phyloP scores from a whole-genome alignment of 2,797 vertebrate species.

The Amblyopsis hoosieri region DNA sequence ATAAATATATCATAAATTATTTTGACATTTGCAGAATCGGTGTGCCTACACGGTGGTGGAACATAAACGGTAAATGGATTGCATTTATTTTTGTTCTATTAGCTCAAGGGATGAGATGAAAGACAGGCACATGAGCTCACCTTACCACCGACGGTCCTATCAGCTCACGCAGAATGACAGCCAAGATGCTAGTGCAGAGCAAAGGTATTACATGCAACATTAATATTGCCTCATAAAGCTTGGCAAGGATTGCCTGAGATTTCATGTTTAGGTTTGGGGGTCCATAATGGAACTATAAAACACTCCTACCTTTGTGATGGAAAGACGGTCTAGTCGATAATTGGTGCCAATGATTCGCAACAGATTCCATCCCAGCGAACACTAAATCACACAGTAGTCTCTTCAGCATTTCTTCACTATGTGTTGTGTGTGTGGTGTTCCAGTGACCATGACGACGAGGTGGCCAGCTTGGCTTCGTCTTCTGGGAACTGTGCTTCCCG shows the following conservation, averaged over 20 bases:
- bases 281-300: too few relatives aligned
- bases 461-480: conserved; percentile 88
- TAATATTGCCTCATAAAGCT: neutral
- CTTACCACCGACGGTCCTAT: conserved; percentile 88
- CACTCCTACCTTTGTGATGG: too few relatives aligned
- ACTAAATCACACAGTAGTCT: neutral
- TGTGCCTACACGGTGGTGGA: too few relatives aligned
- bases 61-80: too few relatives aligned
- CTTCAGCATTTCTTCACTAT: neutral
- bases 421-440: conserved; percentile 18
- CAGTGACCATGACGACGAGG: conserved; percentile 95
- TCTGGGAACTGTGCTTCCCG: conserved; percentile 87
- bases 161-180: conserved; percentile 89
- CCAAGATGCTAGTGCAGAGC: conserved; percentile 89
- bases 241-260: too few relatives aligned
- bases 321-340: too few relatives aligned
- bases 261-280: too few relatives aligned
- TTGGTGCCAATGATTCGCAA: too few relatives aligned
- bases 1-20: too few relatives aligned
- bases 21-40: too few relatives aligned
- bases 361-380: neutral
- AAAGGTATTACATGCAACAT: conserved; percentile 80
- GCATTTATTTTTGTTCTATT: conserved; percentile 5
- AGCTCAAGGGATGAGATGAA: conserved; percentile 91
- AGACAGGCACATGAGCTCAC: conserved; percentile 88